Evolutionary conservation across 2,113 vertebrate genomes (phyloP).

Genomic region (Sinocyclocheilus anshuiensis): DNA sequence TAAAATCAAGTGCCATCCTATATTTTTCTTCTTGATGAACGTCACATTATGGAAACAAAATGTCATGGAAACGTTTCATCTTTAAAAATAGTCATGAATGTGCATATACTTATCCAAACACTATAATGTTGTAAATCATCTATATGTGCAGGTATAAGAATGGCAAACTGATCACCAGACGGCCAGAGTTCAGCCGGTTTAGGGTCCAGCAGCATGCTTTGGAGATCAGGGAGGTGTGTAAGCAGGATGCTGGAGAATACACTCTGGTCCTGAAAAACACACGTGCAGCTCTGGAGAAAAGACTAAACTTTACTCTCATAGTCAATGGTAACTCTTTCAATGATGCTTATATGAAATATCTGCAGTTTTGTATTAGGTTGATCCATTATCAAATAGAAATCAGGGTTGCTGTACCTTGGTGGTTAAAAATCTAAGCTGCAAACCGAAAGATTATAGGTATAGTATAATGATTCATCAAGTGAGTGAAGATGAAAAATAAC

Average conservation of each 20-base stretch:
- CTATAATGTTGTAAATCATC: not conserved
- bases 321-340: constrained; percentile 84
- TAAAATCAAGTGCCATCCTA: not conserved
- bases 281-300: constrained; percentile 78
- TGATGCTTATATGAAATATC: no score
- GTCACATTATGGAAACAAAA: not conserved
- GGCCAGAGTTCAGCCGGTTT: constrained; percentile 75
- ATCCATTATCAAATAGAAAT: not conserved
- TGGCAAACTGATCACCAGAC: constrained; percentile 80
- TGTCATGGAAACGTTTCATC: not conserved
- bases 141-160: constrained; percentile 86
- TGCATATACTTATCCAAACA: not conserved
- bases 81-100: not conserved
- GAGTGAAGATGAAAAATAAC: no score
- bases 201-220: constrained; percentile 82
- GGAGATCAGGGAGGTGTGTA: constrained; percentile 89
- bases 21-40: not conserved
- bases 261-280: constrained; percentile 82
- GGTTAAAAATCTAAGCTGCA: not conserved
- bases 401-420: not conserved
- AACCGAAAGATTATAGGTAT: not conserved
- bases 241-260: constrained; percentile 85
- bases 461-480: not conserved
- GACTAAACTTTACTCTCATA: constrained; percentile 84
- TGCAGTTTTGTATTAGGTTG: not conserved